Conservation (phyloP, 1,140 invertebrate species). For the Tribolium castaneum region DNA sequence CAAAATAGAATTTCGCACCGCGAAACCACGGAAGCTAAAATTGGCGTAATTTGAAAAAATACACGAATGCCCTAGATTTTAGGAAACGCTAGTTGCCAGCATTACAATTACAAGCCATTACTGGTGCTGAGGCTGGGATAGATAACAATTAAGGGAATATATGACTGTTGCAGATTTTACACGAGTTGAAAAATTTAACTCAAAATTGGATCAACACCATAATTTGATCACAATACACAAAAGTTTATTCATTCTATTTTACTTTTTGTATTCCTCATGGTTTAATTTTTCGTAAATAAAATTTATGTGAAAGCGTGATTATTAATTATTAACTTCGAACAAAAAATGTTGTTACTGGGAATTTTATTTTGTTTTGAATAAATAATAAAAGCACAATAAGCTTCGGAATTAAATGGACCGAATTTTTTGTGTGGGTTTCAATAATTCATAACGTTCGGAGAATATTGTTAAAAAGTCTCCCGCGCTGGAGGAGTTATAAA, state of each 20-base stretch:
- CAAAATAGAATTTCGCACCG: not conserved
- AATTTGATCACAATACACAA: not conserved
- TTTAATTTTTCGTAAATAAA: no score
- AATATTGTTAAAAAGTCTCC: not conserved
- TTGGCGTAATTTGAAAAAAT: not conserved
- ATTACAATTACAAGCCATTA: not conserved
- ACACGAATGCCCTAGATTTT: not conserved
- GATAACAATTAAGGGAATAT: not conserved
- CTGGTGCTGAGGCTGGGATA: not conserved
- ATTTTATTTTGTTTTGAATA: no score
- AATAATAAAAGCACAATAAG: no score
- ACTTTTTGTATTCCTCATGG: no score
- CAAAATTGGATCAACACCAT: not conserved
- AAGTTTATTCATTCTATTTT: no score
- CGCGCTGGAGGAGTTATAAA: not conserved
- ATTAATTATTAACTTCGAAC: no score
- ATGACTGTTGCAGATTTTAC: not conserved
- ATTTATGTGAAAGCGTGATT: no score
- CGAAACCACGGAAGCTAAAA: not conserved
- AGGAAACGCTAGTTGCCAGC: not conserved
- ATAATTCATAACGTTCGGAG: no score
- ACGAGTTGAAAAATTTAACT: not conserved
- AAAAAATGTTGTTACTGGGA: no score
- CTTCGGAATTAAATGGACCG: no score
- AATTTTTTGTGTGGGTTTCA: no score